These are phyloP conservation scores for Cybosia mesomella DNA, from an alignment of 2,888 invertebrate genomes.

Conservation along the genomic window DNA sequence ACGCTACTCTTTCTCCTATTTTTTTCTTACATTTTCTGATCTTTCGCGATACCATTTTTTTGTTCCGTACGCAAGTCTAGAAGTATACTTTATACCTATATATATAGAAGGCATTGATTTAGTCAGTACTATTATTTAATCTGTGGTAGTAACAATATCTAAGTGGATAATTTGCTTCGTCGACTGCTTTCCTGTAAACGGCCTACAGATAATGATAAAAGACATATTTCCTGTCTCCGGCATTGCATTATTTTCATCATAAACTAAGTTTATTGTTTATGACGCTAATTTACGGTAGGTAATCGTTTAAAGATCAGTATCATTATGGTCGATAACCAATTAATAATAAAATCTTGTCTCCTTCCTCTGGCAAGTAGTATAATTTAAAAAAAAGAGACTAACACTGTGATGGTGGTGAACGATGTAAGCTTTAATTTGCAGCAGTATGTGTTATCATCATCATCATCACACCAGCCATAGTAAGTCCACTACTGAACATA, in stretches of 20 bases:
- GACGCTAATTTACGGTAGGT: constrained; percentile 59
- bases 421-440: no score
- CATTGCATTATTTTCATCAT: constrained; percentile 35
- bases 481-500: no score
- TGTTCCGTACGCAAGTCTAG: no score
- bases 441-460: no score
- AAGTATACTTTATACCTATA: not conserved
- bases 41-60: no score
- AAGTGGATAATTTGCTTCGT: constrained; percentile 12
- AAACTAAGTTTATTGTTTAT: constrained; percentile 54
- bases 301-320: constrained; percentile 66
- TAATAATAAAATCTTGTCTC: constrained; percentile 40
- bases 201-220: constrained; percentile 34
- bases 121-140: not conserved
- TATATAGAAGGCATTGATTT: not conserved
- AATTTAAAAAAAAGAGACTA: no score
- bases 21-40: no score
- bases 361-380: not conserved
- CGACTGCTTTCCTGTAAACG: constrained; percentile 13
- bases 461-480: no score
- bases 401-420: no score
- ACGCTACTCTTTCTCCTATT: no score
- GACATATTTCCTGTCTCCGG: constrained; percentile 33
- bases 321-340: constrained; percentile 57
- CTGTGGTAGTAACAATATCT: not conserved